phyloP scores from a whole-genome alignment of 1,140 invertebrate species.

The Orchesella cincta region DNA sequence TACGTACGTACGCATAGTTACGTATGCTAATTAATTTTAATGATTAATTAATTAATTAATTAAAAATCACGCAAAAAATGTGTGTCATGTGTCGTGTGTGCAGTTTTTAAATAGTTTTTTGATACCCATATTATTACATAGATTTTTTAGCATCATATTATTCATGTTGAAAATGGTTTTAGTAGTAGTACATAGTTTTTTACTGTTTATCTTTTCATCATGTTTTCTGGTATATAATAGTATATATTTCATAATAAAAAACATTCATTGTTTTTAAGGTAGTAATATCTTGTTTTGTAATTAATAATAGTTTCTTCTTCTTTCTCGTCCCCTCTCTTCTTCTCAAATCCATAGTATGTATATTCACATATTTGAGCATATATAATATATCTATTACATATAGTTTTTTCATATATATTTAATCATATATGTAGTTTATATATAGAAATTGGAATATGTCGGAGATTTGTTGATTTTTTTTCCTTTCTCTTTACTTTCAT shows the following conservation, averaged over 20 bases:
- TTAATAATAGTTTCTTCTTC: neutral
- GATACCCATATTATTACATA: neutral
- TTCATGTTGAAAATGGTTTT: neutral
- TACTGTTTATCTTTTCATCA: neutral
- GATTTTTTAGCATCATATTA: neutral
- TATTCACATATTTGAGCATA: conserved; percentile 21
- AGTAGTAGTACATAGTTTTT: conserved; percentile 3
- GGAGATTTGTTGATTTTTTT: neutral
- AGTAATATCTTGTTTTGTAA: neutral
- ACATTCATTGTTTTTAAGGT: conserved; percentile 13
- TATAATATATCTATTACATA: neutral
- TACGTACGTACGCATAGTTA: no score
- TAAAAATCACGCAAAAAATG: no score
- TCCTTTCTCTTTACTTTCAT: neutral
- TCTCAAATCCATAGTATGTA: conserved; percentile 1
- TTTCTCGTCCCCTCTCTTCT: neutral
- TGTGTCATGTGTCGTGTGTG: neutral
- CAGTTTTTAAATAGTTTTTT: no score
- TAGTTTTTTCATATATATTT: conserved; percentile 3
- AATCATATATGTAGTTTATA: no score
- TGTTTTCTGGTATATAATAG: conserved; percentile 6
- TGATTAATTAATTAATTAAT: no score
- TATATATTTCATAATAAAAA: conserved; percentile 8
- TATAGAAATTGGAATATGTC: conserved; percentile 28
- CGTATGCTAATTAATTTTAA: no score